These are phyloP conservation scores for Zophobas morio DNA, from an alignment of 1,140 invertebrate genomes.

Conservation along the genomic window DNA sequence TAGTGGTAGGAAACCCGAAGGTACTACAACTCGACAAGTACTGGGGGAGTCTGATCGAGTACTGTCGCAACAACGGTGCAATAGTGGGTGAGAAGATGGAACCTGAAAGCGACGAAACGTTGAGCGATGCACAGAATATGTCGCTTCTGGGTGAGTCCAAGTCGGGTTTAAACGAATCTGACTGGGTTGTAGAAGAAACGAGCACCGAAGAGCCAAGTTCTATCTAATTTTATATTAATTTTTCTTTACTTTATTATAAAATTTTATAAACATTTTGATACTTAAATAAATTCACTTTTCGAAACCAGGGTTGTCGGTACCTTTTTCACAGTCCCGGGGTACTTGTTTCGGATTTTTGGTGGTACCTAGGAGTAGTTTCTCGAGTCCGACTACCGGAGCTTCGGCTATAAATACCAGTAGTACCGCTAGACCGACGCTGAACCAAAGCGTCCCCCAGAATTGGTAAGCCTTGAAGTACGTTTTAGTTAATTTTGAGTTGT, in stretches of 20 bases:
- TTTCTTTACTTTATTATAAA: neutral
- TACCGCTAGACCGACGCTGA: neutral
- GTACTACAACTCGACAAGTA: slow-evolving; percentile 78
- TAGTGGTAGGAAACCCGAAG: slow-evolving; percentile 88
- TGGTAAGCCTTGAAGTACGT: slow-evolving; percentile 13
- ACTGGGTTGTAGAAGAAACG: neutral
- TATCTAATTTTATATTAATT: too few species aligned
- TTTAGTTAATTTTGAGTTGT: neutral
- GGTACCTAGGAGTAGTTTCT: slow-evolving; percentile 26
- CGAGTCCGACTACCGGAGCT: slow-evolving; percentile 25
- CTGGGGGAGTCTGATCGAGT: slow-evolving; percentile 81
- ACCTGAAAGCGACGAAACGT: neutral
- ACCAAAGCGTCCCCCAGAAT: slow-evolving; percentile 32
- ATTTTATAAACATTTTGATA: neutral
- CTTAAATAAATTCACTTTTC: slow-evolving; percentile 14
- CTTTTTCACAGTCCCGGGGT: slow-evolving; percentile 2
- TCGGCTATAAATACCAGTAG: slow-evolving; percentile 12
- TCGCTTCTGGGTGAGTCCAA: neutral
- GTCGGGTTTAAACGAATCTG: neutral
- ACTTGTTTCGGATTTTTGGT: neutral
- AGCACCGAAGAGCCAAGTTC: neutral
- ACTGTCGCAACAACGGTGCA: slow-evolving; percentile 66
- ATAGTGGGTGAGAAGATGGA: slow-evolving; percentile 19
- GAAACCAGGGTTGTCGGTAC: neutral
- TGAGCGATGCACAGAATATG: neutral